Conservation (phyloP, 2,888 invertebrate genomes). For the Druceiella hillmani region DNA sequence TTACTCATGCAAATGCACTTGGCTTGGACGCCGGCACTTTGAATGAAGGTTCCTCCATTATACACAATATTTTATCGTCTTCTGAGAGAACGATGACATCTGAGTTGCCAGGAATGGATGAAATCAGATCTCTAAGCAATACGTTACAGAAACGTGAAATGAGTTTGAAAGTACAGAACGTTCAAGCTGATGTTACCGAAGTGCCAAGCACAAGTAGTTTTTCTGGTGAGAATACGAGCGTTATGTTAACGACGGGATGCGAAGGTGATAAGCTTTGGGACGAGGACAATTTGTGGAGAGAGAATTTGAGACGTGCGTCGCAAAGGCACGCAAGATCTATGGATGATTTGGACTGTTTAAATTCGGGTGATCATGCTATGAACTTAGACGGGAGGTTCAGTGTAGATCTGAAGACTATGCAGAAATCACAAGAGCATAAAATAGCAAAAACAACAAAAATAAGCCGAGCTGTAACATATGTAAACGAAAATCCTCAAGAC, state of each 20-base stretch:
- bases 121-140: no score
- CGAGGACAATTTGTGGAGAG: conserved; percentile 76
- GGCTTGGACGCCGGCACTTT: no score
- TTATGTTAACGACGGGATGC: conserved; percentile 28
- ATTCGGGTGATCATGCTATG: conserved; percentile 12
- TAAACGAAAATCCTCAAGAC: conserved; percentile 64
- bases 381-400: conserved; percentile 26
- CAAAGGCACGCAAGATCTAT: conserved; percentile 77
- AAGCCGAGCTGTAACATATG: conserved; percentile 70
- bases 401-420: conserved; percentile 35
- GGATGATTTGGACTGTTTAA: conserved; percentile 68
- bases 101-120: no score
- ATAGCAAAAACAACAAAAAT: conserved; percentile 38
- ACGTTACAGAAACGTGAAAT: no score
- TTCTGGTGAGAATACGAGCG: conserved; percentile 12
- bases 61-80: no score
- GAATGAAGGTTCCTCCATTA: no score
- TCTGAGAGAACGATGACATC: no score
- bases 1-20: no score
- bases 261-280: conserved; percentile 76
- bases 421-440: conserved; percentile 44
- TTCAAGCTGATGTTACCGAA: conserved; percentile 23
- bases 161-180: conserved; percentile 20
- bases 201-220: no score
- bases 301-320: conserved; percentile 71